These are phyloP conservation scores for Ormyrus thymus DNA, from an alignment of 2,888 invertebrate genomes.

Conservation along the genomic window DNA sequence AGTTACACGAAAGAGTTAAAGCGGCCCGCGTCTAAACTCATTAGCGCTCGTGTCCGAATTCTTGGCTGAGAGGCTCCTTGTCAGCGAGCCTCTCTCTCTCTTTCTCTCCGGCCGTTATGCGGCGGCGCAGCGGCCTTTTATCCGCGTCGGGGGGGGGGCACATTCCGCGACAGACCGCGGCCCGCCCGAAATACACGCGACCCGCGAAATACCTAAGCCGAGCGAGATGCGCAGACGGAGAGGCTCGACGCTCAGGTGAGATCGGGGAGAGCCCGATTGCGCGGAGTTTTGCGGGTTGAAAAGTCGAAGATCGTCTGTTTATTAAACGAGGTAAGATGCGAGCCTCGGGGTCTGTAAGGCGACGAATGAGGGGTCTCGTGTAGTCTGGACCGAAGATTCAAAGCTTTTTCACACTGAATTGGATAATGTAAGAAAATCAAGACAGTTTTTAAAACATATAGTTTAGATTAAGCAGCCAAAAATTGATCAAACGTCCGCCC, in stretches of 20 bases:
- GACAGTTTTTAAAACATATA: too few relatives aligned
- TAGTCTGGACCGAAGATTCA: too few relatives aligned
- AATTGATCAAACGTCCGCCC: too few relatives aligned
- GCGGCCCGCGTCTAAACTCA: constrained; percentile 55
- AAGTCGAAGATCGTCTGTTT: too few relatives aligned
- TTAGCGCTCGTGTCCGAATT: constrained; percentile 60
- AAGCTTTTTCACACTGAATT: too few relatives aligned
- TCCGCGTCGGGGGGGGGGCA: constrained; percentile 10
- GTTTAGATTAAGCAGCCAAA: too few relatives aligned
- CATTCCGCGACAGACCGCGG: constrained; percentile 37
- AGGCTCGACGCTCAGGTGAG: constrained; percentile 9
- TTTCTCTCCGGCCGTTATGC: constrained; percentile 42
- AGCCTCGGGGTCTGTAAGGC: too few relatives aligned
- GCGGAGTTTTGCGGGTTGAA: too few relatives aligned
- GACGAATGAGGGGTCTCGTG: too few relatives aligned
- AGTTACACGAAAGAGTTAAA: constrained; percentile 10
- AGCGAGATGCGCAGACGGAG: background rate
- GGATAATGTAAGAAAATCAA: too few relatives aligned
- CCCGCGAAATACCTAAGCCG: constrained; percentile 34
- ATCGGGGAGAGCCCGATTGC: background rate
- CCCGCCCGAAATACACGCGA: constrained; percentile 41
- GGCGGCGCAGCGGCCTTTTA: background rate
- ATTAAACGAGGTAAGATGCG: too few relatives aligned
- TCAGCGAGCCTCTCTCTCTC: constrained; percentile 55
- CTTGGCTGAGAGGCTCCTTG: constrained; percentile 58